phyloP scores from a whole-genome alignment of 2,888 invertebrate species.

The Tuberolachnus salignus region DNA sequence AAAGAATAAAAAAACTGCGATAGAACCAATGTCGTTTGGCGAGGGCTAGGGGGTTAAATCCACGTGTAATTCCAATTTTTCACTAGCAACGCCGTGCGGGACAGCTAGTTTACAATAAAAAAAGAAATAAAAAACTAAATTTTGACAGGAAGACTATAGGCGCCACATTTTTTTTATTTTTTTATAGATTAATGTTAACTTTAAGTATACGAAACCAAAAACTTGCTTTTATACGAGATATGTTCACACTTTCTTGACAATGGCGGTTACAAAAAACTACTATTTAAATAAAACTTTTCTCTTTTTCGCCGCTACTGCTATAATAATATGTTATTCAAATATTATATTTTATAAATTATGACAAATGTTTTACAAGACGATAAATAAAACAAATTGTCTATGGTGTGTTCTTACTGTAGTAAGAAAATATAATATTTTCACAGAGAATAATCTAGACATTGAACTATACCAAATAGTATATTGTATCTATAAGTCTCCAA shows the following conservation, averaged over 20 bases:
- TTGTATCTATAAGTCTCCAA: neutral
- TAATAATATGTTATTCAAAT: neutral
- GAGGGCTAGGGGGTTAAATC: too few species aligned
- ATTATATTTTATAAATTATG: constrained; percentile 9
- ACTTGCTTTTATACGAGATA: constrained; percentile 17
- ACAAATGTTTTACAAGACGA: constrained; percentile 15
- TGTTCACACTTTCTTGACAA: constrained; percentile 23
- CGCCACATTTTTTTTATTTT: constrained; percentile 11
- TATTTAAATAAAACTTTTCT: constrained; percentile 14
- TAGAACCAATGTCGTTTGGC: too few species aligned
- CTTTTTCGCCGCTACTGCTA: neutral
- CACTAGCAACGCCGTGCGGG: too few species aligned
- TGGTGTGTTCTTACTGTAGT: neutral
- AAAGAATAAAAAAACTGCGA: too few species aligned
- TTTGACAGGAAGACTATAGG: constrained; percentile 14
- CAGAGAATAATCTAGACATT: neutral
- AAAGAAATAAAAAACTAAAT: neutral
- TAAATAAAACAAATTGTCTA: neutral
- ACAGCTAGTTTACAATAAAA: neutral
- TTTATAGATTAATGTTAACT: constrained; percentile 16
- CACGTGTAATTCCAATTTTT: too few species aligned
- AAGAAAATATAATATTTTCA: constrained; percentile 2
- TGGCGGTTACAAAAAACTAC: neutral
- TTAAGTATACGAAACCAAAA: constrained; percentile 15
- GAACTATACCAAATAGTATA: neutral